Evolutionary conservation across 1,140 invertebrate genomes (phyloP), one percentile per base, ranked within the genome.

Genomic region (Drosophila santomea): DNA sequence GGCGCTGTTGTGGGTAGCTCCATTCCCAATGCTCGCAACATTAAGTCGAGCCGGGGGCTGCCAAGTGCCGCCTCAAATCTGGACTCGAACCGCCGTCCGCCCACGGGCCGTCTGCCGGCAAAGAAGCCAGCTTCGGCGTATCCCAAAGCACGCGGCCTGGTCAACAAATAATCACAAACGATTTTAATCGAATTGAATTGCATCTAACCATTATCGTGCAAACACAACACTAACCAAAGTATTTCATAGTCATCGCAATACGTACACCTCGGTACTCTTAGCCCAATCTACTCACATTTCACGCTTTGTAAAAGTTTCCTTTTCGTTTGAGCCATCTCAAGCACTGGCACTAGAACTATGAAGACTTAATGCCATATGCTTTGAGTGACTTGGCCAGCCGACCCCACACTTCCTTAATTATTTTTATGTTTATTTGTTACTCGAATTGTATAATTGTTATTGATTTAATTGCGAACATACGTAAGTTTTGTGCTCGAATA

Each of bases 111-210:
- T 41, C 45, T 77, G 15, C 74, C 64, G 39, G 45, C 74, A 39
- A 92, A 92, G 56, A 92, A 92, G 59, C 91, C 92, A 20, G 82
- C 88, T 10, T 92, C 92, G 2, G 92, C 92, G 23, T 92, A 92
- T 80, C 92, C 92, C 28, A 92, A 92, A 66, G 84, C 92, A 1
- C 75, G 92, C n/a, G 92, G 92, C 4, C 74, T 92, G 52, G 89
- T 92, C 45, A 92, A 92, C 72, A 92, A 92, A 74, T 92, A 91
- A 76, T 60, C 52, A 43, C 43, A 60, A 58, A 38, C 58, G 32
- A 55, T 39, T 57, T 39, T 41, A 57, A 76, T 36, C 52, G 62
- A 63, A 59, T 59, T 15, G 41, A 79, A 36, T 50, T 36, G 15
- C 48, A 67, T 15, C 56, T 67, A 77, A 76, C 52, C 43, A 56